Evolutionary conservation across 2,113 vertebrate genomes (phyloP), one percentile per base, ranked within the genome.

Genomic region (Gorsachius goisagi): DNA sequence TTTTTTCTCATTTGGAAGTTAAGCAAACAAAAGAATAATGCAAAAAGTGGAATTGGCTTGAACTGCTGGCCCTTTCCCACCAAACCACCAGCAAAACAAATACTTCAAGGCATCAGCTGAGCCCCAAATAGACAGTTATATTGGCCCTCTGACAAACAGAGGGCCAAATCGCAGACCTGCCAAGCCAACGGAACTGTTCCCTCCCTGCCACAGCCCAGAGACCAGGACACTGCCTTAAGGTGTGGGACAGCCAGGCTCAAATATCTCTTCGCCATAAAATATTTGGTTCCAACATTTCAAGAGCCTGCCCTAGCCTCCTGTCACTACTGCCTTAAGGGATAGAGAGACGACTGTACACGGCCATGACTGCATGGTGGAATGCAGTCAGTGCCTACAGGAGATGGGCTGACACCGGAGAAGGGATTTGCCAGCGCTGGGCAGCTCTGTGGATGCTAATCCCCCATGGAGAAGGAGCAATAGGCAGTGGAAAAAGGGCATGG

Each of bases 331-430:
- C 60, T 37, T 15, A 30, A 63, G 16, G 41, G 5, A 32, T 1
- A 2, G 30, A 11, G 37, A 35, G 47, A 15, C 15, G 63, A 4
- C 35, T 15, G 16, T 4, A 8, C 1, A 9, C 33, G 14, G 62
- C 55, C 17, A n/a, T 0, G 9, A 16, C 13, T 12, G 17, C 14
- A 12, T 0, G 3, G 18, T 11, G 68, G 27, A 26, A 21, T 3
- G 19, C n/a, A 24, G 23, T 11, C 60, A 17, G 30, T 8, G n/a
- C 35, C 45, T 9, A 4, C 50, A n/a, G 24, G 47, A 41, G 73
- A 21, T 50, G 80, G 60, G 32, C 39, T 68, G 41, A 18, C 55
- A n/a, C 53, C 13, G 27, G 58, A 39, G 33, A 22, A 59, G 21
- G 44, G 23, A 13, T 18, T 16, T 12, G 16, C 19, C 33, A 32